Conservation (phyloP, 2,797 vertebrate genomes). For the Antrozous pallidus region DNA sequence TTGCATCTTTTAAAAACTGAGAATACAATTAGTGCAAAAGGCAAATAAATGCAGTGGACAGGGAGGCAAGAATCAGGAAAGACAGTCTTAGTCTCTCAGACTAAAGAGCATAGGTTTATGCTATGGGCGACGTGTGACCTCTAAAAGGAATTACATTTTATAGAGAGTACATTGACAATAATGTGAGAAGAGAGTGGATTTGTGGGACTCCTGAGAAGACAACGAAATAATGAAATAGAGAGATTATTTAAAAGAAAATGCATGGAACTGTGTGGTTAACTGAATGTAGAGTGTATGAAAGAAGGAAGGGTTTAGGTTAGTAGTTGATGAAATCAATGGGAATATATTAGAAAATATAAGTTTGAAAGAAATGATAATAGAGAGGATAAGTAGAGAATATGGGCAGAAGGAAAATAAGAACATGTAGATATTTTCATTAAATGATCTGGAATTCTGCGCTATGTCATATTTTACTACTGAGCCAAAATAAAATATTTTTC, state of each 20-base stretch:
- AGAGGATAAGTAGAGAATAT: neutral
- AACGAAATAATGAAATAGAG: neutral
- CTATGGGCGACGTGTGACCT: neutral
- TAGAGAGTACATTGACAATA: neutral
- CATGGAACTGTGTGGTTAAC: neutral
- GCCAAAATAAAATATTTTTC: conserved; percentile 60
- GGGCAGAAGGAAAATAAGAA: conserved; percentile 36
- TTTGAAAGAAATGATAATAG: neutral
- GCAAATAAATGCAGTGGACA: neutral
- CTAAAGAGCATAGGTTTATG: neutral
- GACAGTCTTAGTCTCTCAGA: neutral
- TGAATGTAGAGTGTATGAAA: neutral
- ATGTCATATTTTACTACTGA: conserved; percentile 35
- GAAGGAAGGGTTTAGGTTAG: neutral
- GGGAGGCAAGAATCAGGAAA: neutral
- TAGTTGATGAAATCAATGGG: neutral
- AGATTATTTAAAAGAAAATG: neutral
- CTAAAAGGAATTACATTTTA: neutral
- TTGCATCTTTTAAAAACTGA: neutral
- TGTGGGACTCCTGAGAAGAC: neutral
- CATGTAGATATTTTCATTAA: conserved; percentile 31
- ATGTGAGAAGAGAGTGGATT: neutral
- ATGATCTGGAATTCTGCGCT: neutral
- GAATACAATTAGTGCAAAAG: neutral
- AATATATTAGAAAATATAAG: neutral